Evolutionary conservation across 1,140 invertebrate species (phyloP), one percentile per base, ranked within the genome.

Genomic region (Heliconius melpomene): DNA sequence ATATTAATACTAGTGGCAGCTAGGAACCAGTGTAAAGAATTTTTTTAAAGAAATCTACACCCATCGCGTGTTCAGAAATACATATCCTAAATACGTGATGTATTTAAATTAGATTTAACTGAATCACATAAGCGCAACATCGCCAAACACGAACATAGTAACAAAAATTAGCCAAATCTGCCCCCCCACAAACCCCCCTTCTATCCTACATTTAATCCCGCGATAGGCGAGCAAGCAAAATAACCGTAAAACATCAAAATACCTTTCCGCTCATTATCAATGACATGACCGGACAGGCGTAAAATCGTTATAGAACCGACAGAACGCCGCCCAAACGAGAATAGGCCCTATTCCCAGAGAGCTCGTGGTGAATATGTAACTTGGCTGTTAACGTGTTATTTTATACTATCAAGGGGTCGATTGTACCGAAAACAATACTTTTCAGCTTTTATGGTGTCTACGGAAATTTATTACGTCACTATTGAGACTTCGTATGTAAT

Each of bases 251-350:
- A 71, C 81, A 83, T 87, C 76, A 81, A 84, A 83, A 87, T 83
- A 83, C 57, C 83, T 83, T 83, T 85, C 81, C 83, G 83, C 74
- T 78, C 76, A 85, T 86, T 84, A 87, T 74, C 84, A 79, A 84
- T 87, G 86, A 83, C 83, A 85, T 86, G 85, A 84, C 73, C 74
- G 70, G 79, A 84, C 80, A 74, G 79, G 74, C 85, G 85, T 84
- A 79, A 85, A 86, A 87, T 87, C 83, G 79, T 72, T 72, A 72
- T 40, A 72, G 18, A 72, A 9, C 71, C 71, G 71, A 38, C 70
- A 7, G 29, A 32, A 32, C 18, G n/a, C 20, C 29, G 9, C 26
- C 57, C 72, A 74, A 72, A 72, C 50, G 7, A 79, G 60, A 78
- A 77, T 77, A 26, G 38, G 40, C 70, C 29, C 29, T 77, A 40